Conservation (phyloP, 2,113 vertebrate species). For the Albula glossodonta region DNA sequence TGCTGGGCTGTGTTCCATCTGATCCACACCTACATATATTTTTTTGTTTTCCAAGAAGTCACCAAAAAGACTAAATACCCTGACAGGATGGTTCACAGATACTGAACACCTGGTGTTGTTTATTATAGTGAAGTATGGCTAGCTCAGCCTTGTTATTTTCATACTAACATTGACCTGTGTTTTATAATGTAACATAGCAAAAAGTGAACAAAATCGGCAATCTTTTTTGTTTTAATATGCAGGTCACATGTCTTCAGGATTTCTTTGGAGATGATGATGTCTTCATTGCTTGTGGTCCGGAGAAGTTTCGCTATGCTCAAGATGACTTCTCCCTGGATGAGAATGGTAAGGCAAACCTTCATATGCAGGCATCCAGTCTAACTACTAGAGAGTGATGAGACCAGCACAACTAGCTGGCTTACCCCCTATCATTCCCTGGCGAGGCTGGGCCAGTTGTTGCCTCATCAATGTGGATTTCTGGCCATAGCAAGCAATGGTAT, state of each 20-base stretch:
- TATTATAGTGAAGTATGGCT: background rate
- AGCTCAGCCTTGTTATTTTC: background rate
- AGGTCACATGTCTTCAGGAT: conserved; percentile 98
- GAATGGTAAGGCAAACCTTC: conserved; percentile 77
- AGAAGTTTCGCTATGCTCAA: conserved; percentile 97
- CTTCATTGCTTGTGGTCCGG: conserved; percentile 95
- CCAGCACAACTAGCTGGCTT: no score
- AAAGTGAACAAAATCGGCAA: background rate
- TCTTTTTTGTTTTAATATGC: conserved; percentile 17
- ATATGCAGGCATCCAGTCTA: no score
- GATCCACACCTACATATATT: background rate
- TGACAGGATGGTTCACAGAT: background rate
- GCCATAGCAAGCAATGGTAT: no score
- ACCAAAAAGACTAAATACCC: background rate
- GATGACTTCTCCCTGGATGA: conserved; percentile 97
- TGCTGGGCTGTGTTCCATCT: background rate
- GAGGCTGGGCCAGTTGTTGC: no score
- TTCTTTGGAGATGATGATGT: conserved; percentile 98
- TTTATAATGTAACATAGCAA: background rate
- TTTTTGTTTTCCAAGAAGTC: background rate
- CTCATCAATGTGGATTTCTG: no score
- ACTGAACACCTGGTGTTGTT: background rate
- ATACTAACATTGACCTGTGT: background rate
- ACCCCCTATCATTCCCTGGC: no score
- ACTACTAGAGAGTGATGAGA: no score